phyloP scores from a whole-genome alignment of 2,888 invertebrate species.

The Agonopterix subpropinquella region DNA sequence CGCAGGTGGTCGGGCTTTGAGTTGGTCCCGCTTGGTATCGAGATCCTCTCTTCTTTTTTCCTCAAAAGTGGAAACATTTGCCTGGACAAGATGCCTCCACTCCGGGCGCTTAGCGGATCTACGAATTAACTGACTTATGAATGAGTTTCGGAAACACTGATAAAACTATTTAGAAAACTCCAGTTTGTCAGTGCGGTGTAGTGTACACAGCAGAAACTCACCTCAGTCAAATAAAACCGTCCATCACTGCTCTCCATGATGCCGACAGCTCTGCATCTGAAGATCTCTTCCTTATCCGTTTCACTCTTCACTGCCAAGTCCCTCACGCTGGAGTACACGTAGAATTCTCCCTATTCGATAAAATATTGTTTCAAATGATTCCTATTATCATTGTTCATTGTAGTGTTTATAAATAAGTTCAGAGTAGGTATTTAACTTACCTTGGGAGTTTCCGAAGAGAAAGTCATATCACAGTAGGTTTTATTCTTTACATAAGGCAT shows the following conservation, averaged over 20 bases:
- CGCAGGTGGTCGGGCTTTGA: too few relatives aligned
- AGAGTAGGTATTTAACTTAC: constrained; percentile 19
- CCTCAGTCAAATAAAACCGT: constrained; percentile 41
- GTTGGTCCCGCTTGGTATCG: too few relatives aligned
- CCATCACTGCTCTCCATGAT: constrained; percentile 45
- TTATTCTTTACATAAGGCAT: constrained; percentile 25
- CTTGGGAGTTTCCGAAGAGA: constrained; percentile 29
- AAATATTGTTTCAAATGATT: constrained; percentile 1
- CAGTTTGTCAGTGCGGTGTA: too few relatives aligned
- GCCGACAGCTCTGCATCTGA: constrained; percentile 49
- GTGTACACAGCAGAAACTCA: constrained; percentile 20
- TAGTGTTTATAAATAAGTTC: neutral
- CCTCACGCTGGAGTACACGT: constrained; percentile 29
- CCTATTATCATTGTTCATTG: neutral
- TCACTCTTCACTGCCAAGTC: constrained; percentile 28
- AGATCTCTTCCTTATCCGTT: constrained; percentile 19
- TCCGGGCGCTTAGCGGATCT: too few relatives aligned
- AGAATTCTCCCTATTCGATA: constrained; percentile 38
- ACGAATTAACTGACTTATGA: too few relatives aligned
- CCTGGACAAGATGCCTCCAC: too few relatives aligned
- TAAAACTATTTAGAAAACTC: too few relatives aligned
- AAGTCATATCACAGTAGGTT: constrained; percentile 32
- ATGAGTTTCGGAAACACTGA: too few relatives aligned
- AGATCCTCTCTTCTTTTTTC: too few relatives aligned
- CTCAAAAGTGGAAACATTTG: too few relatives aligned